A percentile compares a stretch with the other conserved stretches of the same genome.
Evolutionary conservation across 2,888 invertebrate genomes (phyloP).

Genomic region (Temnothorax unifasciatus): DNA sequence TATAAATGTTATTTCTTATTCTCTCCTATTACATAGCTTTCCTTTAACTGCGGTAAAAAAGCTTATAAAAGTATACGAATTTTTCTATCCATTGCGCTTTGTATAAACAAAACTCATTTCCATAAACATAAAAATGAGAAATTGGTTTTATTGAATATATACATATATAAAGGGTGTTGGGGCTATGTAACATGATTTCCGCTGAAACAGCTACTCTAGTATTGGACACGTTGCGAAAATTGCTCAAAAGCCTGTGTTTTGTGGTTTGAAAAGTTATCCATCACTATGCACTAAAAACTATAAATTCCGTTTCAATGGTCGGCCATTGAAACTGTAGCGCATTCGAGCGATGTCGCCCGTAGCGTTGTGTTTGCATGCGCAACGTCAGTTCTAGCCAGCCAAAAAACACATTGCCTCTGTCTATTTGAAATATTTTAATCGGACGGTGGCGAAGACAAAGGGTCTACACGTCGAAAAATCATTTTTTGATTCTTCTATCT

Average conservation of each 20-base stretch:
- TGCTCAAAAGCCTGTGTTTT: conserved; percentile 55
- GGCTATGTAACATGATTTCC: conserved; percentile 28
- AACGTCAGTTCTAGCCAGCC: conserved; percentile 36
- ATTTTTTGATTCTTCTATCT: conserved; percentile 52
- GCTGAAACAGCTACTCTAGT: conserved; percentile 35
- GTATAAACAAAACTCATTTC: conserved; percentile 21
- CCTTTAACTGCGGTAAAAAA: neutral
- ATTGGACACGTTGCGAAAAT: conserved; percentile 48
- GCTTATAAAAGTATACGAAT: neutral
- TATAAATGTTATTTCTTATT: conserved; percentile 3
- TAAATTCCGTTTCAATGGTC: conserved; percentile 51
- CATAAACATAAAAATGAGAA: conserved; percentile 15
- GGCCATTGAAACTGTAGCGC: conserved; percentile 52
- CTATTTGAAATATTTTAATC: conserved; percentile 58
- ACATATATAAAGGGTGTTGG: neutral
- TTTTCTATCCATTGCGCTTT: neutral
- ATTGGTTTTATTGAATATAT: conserved; percentile 6
- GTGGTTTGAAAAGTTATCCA: conserved; percentile 58
- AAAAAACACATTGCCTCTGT: conserved; percentile 55
- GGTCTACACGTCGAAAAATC: conserved; percentile 52
- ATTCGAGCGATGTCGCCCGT: conserved; percentile 53
- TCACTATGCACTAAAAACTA: conserved; percentile 53
- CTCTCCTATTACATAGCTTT: neutral
- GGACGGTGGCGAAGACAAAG: conserved; percentile 45
- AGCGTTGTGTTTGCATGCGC: conserved; percentile 50